Conservation (phyloP, 2,113 vertebrate genomes). For the Scopus umbretta region DNA sequence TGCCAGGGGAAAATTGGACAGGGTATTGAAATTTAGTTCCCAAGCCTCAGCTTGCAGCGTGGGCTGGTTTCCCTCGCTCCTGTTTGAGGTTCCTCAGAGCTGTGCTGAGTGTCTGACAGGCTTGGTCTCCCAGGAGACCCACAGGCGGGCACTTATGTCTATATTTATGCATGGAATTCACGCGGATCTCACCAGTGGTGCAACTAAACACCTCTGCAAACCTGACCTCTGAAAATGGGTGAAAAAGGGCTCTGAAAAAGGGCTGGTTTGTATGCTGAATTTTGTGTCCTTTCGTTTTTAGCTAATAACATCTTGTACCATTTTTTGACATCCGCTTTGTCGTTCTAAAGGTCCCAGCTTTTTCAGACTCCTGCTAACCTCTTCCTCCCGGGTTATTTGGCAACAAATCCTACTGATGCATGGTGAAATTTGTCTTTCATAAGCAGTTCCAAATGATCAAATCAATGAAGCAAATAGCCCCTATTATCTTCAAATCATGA, state of each 20-base stretch:
- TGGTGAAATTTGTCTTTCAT: background rate
- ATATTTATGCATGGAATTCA: background rate
- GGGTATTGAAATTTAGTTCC: background rate
- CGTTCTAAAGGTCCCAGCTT: background rate
- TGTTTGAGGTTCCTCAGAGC: background rate
- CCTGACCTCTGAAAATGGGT: background rate
- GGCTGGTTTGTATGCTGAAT: background rate
- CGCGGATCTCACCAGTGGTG: background rate
- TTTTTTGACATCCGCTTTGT: background rate
- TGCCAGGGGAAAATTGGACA: background rate
- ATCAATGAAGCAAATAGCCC: background rate
- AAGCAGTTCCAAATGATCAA: background rate
- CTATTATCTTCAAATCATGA: background rate
- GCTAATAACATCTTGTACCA: background rate
- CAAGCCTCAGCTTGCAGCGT: background rate
- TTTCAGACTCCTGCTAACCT: background rate
- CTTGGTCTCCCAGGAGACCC: background rate
- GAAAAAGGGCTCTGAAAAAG: background rate
- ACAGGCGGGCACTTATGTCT: rapidly evolving
- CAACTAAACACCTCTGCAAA: background rate
- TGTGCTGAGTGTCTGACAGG: background rate
- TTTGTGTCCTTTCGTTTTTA: background rate
- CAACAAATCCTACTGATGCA: background rate
- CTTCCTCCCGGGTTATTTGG: background rate
- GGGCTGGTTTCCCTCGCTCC: background rate